These are phyloP conservation scores for Rhagoletis pomonella DNA, from an alignment of 1,140 invertebrate species.

Conservation along the genomic window DNA sequence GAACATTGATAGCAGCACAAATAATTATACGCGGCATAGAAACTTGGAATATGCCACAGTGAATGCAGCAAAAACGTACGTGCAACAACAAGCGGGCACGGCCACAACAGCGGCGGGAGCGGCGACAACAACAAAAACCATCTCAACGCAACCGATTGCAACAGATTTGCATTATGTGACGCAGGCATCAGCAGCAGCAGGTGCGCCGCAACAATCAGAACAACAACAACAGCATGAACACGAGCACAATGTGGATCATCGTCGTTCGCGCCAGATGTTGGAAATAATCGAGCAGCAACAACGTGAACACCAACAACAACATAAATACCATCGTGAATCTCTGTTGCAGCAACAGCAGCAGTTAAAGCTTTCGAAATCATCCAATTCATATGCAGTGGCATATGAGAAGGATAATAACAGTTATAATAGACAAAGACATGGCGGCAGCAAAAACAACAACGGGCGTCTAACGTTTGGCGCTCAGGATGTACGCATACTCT, in stretches of 20 bases:
- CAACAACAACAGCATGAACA: neutral
- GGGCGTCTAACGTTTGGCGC: no score
- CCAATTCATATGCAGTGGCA: neutral
- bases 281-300: slow-evolving; percentile 57
- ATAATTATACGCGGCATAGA: slow-evolving; percentile 63
- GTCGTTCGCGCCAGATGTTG: slow-evolving; percentile 57
- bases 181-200: no score
- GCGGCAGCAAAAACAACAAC: slow-evolving; percentile 49
- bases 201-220: slow-evolving; percentile 39
- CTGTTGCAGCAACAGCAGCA: slow-evolving; percentile 60
- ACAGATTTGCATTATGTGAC: slow-evolving; percentile 32
- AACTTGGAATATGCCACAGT: slow-evolving; percentile 68
- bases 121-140: slow-evolving; percentile 52
- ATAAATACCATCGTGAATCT: slow-evolving; percentile 29
- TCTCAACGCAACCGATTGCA: slow-evolving; percentile 16
- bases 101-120: no score
- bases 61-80: slow-evolving; percentile 66
- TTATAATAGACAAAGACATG: neutral
- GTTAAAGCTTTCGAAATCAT: slow-evolving; percentile 26
- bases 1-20: slow-evolving; percentile 42
- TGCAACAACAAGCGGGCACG: no score
- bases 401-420: slow-evolving; percentile 37
- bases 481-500: slow-evolving; percentile 69
- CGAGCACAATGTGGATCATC: slow-evolving; percentile 50
- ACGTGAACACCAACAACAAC: slow-evolving; percentile 47